Base-by-base conservation (phyloP, 1,140 invertebrate genomes). In the Magallana angulata region DNA sequence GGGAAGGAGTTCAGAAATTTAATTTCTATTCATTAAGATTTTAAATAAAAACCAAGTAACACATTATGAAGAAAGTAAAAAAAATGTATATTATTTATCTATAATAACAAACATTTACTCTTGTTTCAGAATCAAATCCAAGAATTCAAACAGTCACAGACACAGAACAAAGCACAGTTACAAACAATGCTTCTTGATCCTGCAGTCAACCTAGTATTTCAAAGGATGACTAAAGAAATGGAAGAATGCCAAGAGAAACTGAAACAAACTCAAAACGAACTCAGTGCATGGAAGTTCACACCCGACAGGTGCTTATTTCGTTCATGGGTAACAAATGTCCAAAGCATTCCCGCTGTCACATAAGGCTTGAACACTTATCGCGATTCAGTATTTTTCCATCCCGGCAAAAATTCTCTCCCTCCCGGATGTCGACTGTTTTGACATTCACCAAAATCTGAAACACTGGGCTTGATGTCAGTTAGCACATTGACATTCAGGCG, bases 211-310 rank as follows among this genome's bases (percentile, higher is more conserved):
- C 96, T 99, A 89, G 96, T 99, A 62, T 97, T 99, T 93, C 97
- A 98, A 94, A 97, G 97, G 94, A 96, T 99, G 94, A 97, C 98
- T 90, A 97, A 98, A 94, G 98, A 99, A 95, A 95, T 99, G 87
- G 97, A 98, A 85, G 96, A 97, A 64, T 97, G 97, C 11, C 98
- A 98, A 95, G 97, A 97, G 64, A 97, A 97, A 95, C 96, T 99
- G 86, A 98, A 99, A 95, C 98, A 99, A 95, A 99, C 98, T 48
- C 98, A 99, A 95, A 99, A 98, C 95, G 98, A 99, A 96, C 95
- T 99, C 48, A 98, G 97, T 88, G 98, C 98, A 1, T 99, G 98
- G 98, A 99, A 99, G 95, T 99, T 99, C 94, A 99, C 98, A 24
- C 98, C 98, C 57, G 98, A 99, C 95, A 99, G 98, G 97, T 97